Base-by-base conservation (phyloP, 2,113 vertebrate genomes). In the Myrmecophaga tridactyla region DNA sequence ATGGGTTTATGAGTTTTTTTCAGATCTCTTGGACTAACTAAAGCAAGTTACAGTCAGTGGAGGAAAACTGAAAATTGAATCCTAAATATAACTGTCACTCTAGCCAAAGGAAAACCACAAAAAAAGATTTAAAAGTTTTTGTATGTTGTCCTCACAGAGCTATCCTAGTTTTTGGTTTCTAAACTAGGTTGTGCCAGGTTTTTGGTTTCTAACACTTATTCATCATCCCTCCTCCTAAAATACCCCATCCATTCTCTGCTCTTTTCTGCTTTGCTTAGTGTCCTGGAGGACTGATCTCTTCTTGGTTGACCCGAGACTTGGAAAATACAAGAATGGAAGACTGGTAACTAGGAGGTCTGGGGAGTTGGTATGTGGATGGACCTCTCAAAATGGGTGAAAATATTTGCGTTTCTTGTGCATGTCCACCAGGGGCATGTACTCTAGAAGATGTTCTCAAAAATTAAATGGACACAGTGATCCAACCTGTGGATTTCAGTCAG, bases 21-120 rank as follows among this genome's bases (percentile, higher is more conserved):
- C 81, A 83, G 29, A 60, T 70, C 36, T 73, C 25, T 80, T 92
- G 56, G 51, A 73, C 89, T 82, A 20, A 93, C 89, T 82, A 20
- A 93, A 77, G 81, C 73, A 60, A 86, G 65, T 85, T 84, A 72
- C 3, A 93, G 34, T 60, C 58, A 80, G 11, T 89, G n/a, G 48
- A 89, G 46, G 62, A 94, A 92, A 86, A 82, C 13, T 36, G 92
- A 65, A 92, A 56, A 92, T 25, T 27, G 18, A 86, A 70, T 36
- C 13, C 39, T 46, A 86, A 94, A 90, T 73, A 58, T 58, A 72
- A 85, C 36, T 60, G 65, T 53, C 17, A 31, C 53, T 43, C 46
- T 62, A 91, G 70, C 48, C 29, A 88, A 85, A 93, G 48, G 39
- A 67, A 87, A 87, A 88, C 69, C 25, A 63, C 36, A 90, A 11